Evolutionary conservation across 2,888 invertebrate genomes (phyloP), one percentile per base, ranked within the genome.

Genomic region (Rhimphoctona megacephalus): DNA sequence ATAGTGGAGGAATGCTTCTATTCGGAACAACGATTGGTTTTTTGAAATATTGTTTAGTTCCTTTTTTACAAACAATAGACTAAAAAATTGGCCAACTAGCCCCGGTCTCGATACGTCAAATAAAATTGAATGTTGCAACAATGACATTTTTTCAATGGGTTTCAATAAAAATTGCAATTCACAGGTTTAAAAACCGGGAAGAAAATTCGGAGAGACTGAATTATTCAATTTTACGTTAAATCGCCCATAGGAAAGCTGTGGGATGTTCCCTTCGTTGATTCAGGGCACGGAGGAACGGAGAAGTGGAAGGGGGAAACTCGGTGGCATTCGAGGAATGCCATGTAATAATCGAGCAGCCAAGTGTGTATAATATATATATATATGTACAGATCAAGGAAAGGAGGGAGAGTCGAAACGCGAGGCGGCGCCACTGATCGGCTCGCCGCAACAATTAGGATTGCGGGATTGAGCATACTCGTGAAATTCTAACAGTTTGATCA

Each of bases 291-390:
- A 72, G 70, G 70, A 76, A 78, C 76, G 86, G 70, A 43, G 78
- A 73, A 72, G 80, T 86, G 83, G 89, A 91, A n/a, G n/a, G 90
- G 88, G 90, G 91, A 90, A 90, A 89, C 89, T 88, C 90, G 89
- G 91, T 92, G 93, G 93, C 91, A 94, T 94, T 90, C 92, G 91
- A 90, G 93, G 94, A 94, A 94, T 94, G 93, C 92, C 93, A 92
- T 92, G 92, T 94, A 94, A 94, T 94, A 93, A 94, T 93, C 93
- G 91, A 91, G 91, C 91, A 90, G 91, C 90, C 90, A 89, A 89
- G 91, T 76, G 61, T 70, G 67, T 77, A 49, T 25, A 46, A 25
- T 69, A 64, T 33, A 72, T 33, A 49, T 36, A 74, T 14, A 7
- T 54, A 70, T 76, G 57, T 30, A 66, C 3, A 14, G 17, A 39